Evolutionary conservation across 2,113 vertebrate genomes (phyloP).

Genomic region (Corythornis cristatus): DNA sequence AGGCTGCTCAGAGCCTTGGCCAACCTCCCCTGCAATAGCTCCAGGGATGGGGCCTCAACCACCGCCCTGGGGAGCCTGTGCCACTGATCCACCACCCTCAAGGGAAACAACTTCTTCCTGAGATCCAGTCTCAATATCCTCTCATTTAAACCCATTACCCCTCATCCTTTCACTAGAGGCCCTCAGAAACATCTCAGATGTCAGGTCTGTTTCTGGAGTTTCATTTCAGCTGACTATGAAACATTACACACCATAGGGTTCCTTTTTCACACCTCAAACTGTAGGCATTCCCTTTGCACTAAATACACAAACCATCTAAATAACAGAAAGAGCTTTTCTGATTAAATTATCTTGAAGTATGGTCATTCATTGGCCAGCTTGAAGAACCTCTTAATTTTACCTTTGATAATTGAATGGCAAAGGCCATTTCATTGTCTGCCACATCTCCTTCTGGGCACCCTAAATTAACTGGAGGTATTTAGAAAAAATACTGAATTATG

Average conservation of each 20-base stretch:
- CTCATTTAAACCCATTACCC: no score
- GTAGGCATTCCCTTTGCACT: not conserved
- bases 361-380: not conserved
- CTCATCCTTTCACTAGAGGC: no score
- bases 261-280: not conserved
- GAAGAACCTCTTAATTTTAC: not conserved
- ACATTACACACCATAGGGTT: not conserved
- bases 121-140: no score
- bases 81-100: no score
- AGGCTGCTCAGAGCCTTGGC: no score
- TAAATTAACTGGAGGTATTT: not conserved
- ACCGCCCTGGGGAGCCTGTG: no score
- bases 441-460: not conserved
- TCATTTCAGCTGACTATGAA: constrained; percentile 29
- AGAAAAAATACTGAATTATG: not conserved
- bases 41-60: no score
- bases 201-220: constrained; percentile 33
- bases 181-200: not conserved
- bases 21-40: no score
- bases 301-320: not conserved
- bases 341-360: not conserved
- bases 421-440: not conserved
- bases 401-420: not conserved
- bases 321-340: not conserved
- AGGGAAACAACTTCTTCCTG: no score